Conservation (phyloP, 2,797 vertebrate species). For the Schizopygopsis malacanthus region DNA sequence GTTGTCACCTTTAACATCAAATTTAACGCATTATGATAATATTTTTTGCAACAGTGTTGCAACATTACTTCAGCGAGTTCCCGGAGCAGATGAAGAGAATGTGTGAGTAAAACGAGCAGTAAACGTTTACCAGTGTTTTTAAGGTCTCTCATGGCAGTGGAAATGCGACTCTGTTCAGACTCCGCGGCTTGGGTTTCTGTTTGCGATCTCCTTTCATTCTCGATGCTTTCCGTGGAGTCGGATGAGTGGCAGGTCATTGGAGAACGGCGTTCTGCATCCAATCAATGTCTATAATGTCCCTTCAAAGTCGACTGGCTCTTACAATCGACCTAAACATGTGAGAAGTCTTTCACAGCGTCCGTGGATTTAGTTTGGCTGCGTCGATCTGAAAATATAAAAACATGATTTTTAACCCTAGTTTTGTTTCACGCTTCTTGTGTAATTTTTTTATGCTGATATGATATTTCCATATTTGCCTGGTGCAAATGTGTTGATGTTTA, state of each 20-base stretch:
- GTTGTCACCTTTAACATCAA: background rate
- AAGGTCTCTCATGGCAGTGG: constrained; percentile 79
- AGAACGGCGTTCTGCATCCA: constrained; percentile 62
- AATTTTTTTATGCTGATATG: background rate
- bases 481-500: background rate
- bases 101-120: background rate
- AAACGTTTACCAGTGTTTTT: constrained; percentile 72
- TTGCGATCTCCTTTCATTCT: constrained; percentile 68
- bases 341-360: constrained; percentile 36
- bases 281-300: constrained; percentile 55
- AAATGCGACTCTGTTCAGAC: constrained; percentile 73
- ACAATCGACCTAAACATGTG: constrained; percentile 24
- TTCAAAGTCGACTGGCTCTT: constrained; percentile 20
- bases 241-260: constrained; percentile 82
- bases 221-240: constrained; percentile 72
- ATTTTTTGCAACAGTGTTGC: background rate
- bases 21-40: background rate
- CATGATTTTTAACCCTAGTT: background rate
- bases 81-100: background rate
- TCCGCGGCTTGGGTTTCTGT: constrained; percentile 63
- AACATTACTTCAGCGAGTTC: background rate
- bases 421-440: background rate
- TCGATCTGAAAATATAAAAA: constrained; percentile 49
- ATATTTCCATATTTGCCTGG: no score
- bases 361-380: constrained; percentile 14